Percentiles rank a stretch among this genome's conserved stretches.
These are phyloP conservation scores for Myodes glareolus DNA, from an alignment of 2,113 vertebrate species.

Conservation along the genomic window DNA sequence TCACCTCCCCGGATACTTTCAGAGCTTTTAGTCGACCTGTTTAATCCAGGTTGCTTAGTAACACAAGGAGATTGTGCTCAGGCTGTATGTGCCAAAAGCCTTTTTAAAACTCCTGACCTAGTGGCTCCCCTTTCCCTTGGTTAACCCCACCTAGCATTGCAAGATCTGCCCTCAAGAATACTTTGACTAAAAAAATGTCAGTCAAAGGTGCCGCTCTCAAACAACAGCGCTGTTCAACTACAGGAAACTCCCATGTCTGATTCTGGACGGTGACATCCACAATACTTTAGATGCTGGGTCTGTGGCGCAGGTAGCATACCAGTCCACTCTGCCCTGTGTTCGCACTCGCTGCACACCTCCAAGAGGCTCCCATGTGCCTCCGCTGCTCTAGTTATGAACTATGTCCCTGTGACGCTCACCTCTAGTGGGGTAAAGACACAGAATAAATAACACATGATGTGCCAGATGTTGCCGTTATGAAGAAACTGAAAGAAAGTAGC, in stretches of 20 bases:
- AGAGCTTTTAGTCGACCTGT: neutral
- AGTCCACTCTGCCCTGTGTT: neutral
- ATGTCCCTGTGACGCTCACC: neutral
- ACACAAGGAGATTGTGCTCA: neutral
- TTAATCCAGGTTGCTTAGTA: neutral
- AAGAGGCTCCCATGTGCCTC: neutral
- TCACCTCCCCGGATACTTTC: neutral
- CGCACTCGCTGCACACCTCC: neutral
- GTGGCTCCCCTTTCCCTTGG: neutral
- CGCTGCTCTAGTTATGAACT: neutral
- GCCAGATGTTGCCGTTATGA: neutral
- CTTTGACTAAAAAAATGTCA: neutral
- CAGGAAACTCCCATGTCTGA: neutral
- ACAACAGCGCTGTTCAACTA: neutral
- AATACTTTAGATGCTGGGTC: neutral
- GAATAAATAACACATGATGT: neutral
- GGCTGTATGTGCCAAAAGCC: neutral
- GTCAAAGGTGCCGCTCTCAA: neutral
- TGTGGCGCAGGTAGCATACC: rapidly evolving
- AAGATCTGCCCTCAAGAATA: neutral
- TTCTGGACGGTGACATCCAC: neutral
- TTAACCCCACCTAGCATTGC: neutral
- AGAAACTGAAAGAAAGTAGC: neutral
- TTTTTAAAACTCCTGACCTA: neutral
- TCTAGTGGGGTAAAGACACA: neutral